Evolutionary conservation across 2,888 invertebrate genomes (phyloP).

Genomic region (Cataglyphis altisquamis): DNA sequence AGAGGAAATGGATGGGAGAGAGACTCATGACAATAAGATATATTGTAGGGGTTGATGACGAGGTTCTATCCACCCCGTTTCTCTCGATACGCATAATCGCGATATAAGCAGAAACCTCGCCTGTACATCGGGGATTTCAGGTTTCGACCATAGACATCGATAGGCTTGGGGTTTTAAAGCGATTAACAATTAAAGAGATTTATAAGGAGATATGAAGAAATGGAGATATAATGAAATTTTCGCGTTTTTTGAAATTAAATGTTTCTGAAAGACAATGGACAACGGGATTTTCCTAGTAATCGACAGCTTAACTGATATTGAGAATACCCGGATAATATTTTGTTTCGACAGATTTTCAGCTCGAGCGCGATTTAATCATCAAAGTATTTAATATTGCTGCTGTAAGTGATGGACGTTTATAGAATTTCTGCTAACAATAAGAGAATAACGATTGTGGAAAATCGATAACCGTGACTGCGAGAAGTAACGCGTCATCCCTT

Average conservation of each 20-base stretch:
- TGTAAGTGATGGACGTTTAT: slow-evolving; percentile 12
- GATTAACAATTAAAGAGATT: neutral
- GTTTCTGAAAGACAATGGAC: neutral
- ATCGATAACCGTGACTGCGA: slow-evolving; percentile 12
- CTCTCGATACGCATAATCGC: slow-evolving; percentile 46
- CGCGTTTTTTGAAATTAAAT: neutral
- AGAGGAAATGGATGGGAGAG: neutral
- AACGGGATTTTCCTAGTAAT: neutral
- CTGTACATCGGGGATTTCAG: neutral
- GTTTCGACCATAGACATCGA: neutral
- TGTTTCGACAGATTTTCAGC: neutral
- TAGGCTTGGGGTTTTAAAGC: neutral
- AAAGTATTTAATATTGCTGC: slow-evolving; percentile 26
- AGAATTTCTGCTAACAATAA: neutral
- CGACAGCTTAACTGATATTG: neutral
- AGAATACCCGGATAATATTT: neutral
- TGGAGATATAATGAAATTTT: neutral
- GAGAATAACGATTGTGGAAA: slow-evolving; percentile 4
- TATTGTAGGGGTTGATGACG: slow-evolving; percentile 40
- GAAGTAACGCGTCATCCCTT: neutral
- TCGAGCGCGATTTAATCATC: neutral
- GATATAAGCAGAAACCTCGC: slow-evolving; percentile 26
- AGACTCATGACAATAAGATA: slow-evolving; percentile 44
- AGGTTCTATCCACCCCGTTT: slow-evolving; percentile 21
- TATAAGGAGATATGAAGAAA: neutral